A percentile compares a stretch with the other conserved stretches of the same genome.
phyloP scores from a whole-genome alignment of 92 coral and sea anemone genomes.

The Montipora capitata region DNA sequence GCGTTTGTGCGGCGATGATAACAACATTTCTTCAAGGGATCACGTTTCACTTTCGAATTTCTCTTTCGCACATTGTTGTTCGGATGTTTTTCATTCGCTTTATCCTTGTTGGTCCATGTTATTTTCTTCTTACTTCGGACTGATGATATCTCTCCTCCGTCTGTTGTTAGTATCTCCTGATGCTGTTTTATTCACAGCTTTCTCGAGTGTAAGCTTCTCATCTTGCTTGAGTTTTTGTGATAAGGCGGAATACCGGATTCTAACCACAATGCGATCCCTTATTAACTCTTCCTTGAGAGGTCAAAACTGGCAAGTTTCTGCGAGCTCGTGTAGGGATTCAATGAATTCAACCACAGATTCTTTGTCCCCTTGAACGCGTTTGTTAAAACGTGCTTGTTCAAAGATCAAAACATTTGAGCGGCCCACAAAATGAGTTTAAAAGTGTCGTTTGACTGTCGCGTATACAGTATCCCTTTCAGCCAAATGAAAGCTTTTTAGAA shows the following conservation, averaged over 20 bases:
- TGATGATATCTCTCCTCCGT: neutral
- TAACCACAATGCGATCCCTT: slow-evolving; percentile 45
- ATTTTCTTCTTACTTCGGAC: no score
- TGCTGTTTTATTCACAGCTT: slow-evolving; percentile 44
- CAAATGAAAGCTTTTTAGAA: neutral
- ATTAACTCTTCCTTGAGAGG: slow-evolving; percentile 45
- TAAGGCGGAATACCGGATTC: slow-evolving; percentile 14
- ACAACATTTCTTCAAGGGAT: slow-evolving; percentile 35
- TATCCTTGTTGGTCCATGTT: neutral
- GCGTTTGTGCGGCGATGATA: slow-evolving; percentile 44
- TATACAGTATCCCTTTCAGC: neutral
- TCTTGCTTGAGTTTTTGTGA: slow-evolving; percentile 45
- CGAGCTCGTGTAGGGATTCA: neutral
- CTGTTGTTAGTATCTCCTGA: slow-evolving; percentile 53
- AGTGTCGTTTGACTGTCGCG: neutral
- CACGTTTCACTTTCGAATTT: neutral
- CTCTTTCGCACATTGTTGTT: neutral
- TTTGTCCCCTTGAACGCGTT: neutral
- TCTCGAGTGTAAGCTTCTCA: slow-evolving; percentile 31
- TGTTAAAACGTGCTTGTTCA: slow-evolving; percentile 12
- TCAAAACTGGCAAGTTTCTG: slow-evolving; percentile 8
- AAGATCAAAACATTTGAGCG: neutral
- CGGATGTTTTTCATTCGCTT: neutral
- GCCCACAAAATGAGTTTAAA: slow-evolving; percentile 14
- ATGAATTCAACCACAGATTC: slow-evolving; percentile 12